phyloP scores from a whole-genome alignment of 2,113 vertebrate species.

The Pristiophorus japonicus region DNA sequence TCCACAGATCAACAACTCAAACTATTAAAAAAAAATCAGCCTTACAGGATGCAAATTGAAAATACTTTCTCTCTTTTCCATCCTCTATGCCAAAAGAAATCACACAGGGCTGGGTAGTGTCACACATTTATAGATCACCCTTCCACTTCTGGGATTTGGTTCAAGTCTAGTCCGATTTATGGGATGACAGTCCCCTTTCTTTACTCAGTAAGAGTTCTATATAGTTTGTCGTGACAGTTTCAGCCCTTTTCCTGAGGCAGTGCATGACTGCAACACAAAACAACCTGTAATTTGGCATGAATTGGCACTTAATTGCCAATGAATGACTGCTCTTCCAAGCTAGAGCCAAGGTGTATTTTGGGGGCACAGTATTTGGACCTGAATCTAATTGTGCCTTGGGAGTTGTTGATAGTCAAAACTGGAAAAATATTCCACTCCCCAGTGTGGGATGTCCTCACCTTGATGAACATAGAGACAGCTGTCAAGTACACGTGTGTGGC shows the following conservation, averaged over 20 bases:
- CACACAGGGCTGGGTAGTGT: neutral
- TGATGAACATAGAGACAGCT: neutral
- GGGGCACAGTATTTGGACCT: neutral
- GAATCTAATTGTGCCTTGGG: neutral
- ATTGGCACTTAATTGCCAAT: neutral
- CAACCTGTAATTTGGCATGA: neutral
- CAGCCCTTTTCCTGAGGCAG: neutral
- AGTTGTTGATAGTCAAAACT: neutral
- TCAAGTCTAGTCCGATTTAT: neutral
- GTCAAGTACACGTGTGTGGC: neutral
- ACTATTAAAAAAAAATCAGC: neutral
- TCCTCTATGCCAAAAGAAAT: neutral
- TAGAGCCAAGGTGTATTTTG: neutral
- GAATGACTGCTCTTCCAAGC: neutral
- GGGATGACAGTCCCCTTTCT: neutral
- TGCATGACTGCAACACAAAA: too few species aligned
- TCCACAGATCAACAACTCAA: neutral
- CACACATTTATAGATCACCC: neutral
- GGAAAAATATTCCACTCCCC: neutral
- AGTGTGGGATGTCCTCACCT: neutral
- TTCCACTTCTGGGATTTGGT: neutral
- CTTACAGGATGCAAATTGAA: neutral
- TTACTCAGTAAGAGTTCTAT: neutral
- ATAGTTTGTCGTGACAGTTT: neutral
- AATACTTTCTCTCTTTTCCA: neutral